Conservation (phyloP, 2,797 vertebrate genomes). For the Acanthurus leucopareius region DNA sequence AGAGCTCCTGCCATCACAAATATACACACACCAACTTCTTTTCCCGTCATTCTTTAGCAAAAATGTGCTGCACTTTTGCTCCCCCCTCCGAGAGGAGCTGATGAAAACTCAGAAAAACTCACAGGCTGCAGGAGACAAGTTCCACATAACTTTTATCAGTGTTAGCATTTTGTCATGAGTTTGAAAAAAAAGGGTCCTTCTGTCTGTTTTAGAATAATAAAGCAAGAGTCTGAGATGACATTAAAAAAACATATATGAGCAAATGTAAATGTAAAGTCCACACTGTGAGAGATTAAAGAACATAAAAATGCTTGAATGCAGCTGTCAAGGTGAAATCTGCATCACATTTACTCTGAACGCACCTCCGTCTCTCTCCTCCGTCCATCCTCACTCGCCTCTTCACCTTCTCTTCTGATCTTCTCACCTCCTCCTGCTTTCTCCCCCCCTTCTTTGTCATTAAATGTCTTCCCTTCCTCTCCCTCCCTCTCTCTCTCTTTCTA, state of each 20-base stretch:
- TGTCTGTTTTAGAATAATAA: neutral
- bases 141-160: neutral
- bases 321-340: neutral
- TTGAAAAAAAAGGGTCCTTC: neutral
- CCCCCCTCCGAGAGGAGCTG: neutral
- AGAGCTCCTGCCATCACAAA: conserved; percentile 6
- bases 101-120: conserved; percentile 9
- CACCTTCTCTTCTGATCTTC: neutral
- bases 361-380: neutral
- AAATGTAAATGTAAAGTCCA: no score
- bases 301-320: no score
- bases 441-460: neutral
- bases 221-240: no score
- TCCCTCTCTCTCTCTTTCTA: neutral
- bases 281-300: neutral
- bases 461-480: no score
- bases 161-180: neutral
- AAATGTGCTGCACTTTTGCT: conserved; percentile 5
- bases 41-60: conserved; percentile 1
- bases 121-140: neutral
- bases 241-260: no score
- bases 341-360: no score
- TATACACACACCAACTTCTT: conserved; percentile 20
- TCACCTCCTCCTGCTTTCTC: neutral
- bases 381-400: neutral